phyloP scores from a whole-genome alignment of 2,113 vertebrate species.

The pig (Sus scrofa) region T2T-Sscrofa CM000821.6:2592001-2592500 shows the following conservation, averaged over 20 bases:
- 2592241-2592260: too few relatives aligned
- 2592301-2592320: too few relatives aligned
- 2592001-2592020: background rate
- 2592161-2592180: too few relatives aligned
- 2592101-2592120: background rate
- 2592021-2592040: conserved; percentile 12
- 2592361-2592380: background rate
- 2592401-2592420: background rate
- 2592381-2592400: background rate
- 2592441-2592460: background rate
- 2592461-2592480: background rate
- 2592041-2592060: background rate
- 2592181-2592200: too few relatives aligned
- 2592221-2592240: too few relatives aligned
- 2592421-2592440: background rate
- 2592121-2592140: too few relatives aligned
- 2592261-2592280: too few relatives aligned
- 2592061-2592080: background rate
- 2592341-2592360: too few relatives aligned
- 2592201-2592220: too few relatives aligned
- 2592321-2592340: too few relatives aligned
- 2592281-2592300: too few relatives aligned
- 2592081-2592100: background rate
- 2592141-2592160: too few relatives aligned
- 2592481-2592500: conserved; percentile 7